These are phyloP conservation scores for Columba guinea DNA, from an alignment of 2,797 vertebrate species.

Conservation along the genomic window DNA sequence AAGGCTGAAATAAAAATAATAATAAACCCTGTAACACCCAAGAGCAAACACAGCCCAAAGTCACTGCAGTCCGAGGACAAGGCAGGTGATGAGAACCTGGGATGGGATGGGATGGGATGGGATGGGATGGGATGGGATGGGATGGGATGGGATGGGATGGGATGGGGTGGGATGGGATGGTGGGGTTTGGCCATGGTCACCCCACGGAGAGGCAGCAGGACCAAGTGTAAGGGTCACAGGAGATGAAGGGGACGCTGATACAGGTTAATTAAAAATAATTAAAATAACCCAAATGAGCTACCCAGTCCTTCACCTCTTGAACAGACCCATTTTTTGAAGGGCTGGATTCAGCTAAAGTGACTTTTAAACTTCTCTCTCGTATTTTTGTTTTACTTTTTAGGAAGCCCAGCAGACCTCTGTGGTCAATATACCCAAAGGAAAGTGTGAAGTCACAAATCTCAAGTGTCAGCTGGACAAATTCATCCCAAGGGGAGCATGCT, in stretches of 20 bases:
- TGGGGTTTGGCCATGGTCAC: not conserved
- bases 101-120: not conserved
- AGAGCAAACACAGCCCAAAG: not conserved
- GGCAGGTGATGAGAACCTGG: not conserved
- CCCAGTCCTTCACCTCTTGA: not conserved
- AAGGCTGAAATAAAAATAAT: not conserved
- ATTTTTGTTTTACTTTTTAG: not conserved
- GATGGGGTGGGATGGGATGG: not conserved
- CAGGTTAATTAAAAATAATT: not conserved
- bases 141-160: not conserved
- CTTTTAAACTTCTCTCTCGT: not conserved
- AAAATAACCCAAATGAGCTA: not conserved
- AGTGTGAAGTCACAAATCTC: not conserved
- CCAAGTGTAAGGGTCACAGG: not conserved
- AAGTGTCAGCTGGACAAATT: rapidly evolving
- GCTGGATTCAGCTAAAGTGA: not conserved
- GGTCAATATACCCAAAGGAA: not conserved
- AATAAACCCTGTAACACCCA: not conserved
- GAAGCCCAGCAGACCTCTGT: not conserved
- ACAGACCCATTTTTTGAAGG: not conserved
- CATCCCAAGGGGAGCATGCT: rapidly evolving
- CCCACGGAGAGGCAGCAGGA: not conserved
- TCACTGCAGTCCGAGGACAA: not conserved
- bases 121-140: not conserved
- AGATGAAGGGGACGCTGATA: not conserved